phyloP scores from a whole-genome alignment of 2,113 vertebrate species.

The Uria lomvia region DNA sequence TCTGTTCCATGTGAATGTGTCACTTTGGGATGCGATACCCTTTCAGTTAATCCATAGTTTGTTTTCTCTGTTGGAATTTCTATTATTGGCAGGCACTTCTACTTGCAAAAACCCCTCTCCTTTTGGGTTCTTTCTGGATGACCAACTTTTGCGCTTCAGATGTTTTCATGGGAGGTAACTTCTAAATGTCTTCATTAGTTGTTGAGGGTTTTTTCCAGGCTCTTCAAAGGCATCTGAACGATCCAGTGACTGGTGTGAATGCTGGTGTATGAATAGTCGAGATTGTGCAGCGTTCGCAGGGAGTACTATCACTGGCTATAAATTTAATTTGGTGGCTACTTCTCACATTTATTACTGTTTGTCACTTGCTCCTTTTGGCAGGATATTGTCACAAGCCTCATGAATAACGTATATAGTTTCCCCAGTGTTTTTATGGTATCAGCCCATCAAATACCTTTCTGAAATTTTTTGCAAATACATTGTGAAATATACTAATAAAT shows the following conservation, averaged over 20 bases:
- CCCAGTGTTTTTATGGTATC: constrained; percentile 38
- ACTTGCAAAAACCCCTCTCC: not conserved
- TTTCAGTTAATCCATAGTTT: not conserved
- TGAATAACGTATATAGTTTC: constrained; percentile 57
- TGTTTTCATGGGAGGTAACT: not conserved
- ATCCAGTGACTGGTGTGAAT: not conserved
- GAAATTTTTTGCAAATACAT: constrained; percentile 50
- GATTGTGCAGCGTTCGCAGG: not conserved
- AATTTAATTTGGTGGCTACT: constrained; percentile 48
- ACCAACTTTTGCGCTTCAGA: not conserved
- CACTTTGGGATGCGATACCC: not conserved
- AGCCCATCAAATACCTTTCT: constrained; percentile 49
- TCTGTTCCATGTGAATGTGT: not conserved
- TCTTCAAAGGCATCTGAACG: constrained; percentile 3
- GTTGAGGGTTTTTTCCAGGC: not conserved
- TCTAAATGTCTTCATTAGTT: constrained; percentile 15
- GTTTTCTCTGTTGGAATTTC: not conserved
- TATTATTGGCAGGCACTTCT: not conserved
- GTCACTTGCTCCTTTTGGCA: constrained; percentile 57
- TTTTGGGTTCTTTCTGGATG: not conserved
- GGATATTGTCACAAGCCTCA: constrained; percentile 53
- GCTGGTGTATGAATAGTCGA: not conserved
- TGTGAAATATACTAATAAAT: constrained; percentile 58
- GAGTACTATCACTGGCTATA: constrained; percentile 4
- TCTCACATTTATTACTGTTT: constrained; percentile 49